phyloP scores from a whole-genome alignment of 2,888 invertebrate genomes.

The Hirudinaria manillensis region DNA sequence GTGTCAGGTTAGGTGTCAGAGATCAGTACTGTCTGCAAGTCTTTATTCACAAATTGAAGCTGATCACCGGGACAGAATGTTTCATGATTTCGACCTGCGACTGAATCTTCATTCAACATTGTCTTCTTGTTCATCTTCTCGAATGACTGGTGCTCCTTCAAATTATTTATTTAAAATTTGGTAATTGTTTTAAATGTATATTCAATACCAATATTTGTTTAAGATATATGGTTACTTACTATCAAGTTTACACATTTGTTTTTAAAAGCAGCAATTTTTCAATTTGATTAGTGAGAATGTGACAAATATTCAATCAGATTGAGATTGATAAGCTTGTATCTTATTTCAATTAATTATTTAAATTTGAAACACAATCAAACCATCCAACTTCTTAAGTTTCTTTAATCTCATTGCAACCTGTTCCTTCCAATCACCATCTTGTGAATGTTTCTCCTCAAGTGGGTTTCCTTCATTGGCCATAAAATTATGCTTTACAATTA shows the following conservation, averaged over 20 bases:
- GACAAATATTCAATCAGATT: too few relatives aligned
- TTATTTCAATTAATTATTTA: not conserved
- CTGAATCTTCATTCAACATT: not conserved
- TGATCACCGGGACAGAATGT: too few relatives aligned
- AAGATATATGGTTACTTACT: not conserved
- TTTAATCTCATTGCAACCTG: slow-evolving; percentile 46
- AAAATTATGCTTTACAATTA: slow-evolving; percentile 3
- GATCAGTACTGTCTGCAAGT: too few relatives aligned
- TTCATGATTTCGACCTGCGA: too few relatives aligned
- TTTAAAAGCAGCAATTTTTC: not conserved
- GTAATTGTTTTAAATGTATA: not conserved
- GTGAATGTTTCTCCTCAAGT: slow-evolving; percentile 47
- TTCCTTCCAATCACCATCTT: slow-evolving; percentile 50
- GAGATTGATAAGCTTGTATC: too few relatives aligned
- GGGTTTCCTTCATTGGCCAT: slow-evolving; percentile 48
- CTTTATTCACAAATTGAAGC: too few relatives aligned
- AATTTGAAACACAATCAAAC: slow-evolving; percentile 37
- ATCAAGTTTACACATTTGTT: not conserved
- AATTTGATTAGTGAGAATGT: not conserved
- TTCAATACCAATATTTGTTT: not conserved
- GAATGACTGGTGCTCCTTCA: slow-evolving; percentile 39
- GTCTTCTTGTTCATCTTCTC: slow-evolving; percentile 37
- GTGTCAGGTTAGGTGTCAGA: too few relatives aligned
- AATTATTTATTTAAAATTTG: not conserved
- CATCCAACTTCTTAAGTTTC: slow-evolving; percentile 53